phyloP scores from a whole-genome alignment of 2,113 vertebrate species.

The Morone saxatilis region DNA sequence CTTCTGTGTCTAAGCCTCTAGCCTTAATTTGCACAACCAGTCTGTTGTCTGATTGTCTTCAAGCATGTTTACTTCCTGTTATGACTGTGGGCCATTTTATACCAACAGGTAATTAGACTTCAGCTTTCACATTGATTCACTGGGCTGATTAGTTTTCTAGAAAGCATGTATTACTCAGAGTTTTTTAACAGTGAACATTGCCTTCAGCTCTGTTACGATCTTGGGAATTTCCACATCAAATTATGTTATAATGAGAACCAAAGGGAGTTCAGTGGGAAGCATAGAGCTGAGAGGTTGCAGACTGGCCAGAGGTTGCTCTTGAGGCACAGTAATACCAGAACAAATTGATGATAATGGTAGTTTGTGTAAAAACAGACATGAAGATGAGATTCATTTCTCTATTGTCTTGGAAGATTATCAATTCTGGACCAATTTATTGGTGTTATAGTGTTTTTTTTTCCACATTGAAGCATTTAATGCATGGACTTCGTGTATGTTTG shows the following conservation, averaged over 20 bases:
- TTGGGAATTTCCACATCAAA: background rate
- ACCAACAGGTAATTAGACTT: background rate
- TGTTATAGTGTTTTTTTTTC: background rate
- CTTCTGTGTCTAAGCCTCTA: background rate
- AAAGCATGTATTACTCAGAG: background rate
- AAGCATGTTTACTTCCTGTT: background rate
- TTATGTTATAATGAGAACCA: background rate
- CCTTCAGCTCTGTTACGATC: constrained; percentile 27
- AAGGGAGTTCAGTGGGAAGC: constrained; percentile 2
- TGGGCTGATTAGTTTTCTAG: background rate
- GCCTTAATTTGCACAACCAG: background rate
- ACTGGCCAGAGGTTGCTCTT: background rate
- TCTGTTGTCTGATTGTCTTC: background rate
- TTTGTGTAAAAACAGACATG: background rate
- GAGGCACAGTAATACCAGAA: background rate
- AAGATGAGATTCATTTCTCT: background rate
- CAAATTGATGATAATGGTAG: background rate
- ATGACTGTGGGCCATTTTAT: background rate
- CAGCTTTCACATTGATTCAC: background rate
- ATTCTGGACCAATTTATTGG: background rate
- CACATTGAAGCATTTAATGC: background rate
- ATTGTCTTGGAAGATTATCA: background rate
- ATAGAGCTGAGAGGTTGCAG: background rate
- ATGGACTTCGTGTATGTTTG: background rate
- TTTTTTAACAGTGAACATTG: background rate